These are phyloP conservation scores for Schizopygopsis pylzovi DNA, from an alignment of 2,797 vertebrate genomes.

Conservation along the genomic window DNA sequence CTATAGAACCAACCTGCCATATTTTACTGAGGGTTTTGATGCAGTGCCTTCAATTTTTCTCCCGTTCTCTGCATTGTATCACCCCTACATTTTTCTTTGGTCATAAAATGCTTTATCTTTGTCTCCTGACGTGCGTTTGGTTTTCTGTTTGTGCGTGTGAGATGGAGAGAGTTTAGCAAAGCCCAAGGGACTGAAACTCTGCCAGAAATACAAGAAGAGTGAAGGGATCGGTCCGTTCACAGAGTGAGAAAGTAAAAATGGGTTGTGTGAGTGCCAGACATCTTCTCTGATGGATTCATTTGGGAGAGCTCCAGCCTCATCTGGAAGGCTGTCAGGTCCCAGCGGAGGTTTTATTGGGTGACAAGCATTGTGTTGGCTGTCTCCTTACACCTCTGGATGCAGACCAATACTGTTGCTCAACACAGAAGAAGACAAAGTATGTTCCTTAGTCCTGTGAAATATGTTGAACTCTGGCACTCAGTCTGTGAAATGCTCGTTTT, in stretches of 20 bases:
- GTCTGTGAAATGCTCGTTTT: conserved; percentile 1
- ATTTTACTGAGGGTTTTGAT: not conserved
- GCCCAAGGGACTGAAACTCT: conserved; percentile 24
- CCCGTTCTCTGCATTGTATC: not conserved
- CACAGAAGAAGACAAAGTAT: conserved; percentile 65
- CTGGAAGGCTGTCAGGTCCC: conserved; percentile 52
- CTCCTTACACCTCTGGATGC: conserved; percentile 60
- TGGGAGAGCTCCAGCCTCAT: conserved; percentile 61
- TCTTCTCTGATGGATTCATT: conserved; percentile 42
- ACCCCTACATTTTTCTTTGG: not conserved
- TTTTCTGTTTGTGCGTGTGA: conserved; percentile 28
- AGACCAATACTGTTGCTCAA: conserved; percentile 66
- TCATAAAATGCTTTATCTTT: conserved; percentile 28
- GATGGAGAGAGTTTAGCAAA: conserved; percentile 45
- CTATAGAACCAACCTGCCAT: not conserved
- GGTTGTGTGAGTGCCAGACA: conserved; percentile 21
- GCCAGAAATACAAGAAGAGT: conserved; percentile 29
- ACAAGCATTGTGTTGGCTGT: conserved; percentile 60
- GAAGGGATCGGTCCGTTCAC: conserved; percentile 13
- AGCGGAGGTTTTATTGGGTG: conserved; percentile 60
- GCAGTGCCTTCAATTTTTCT: not conserved
- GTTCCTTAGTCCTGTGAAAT: conserved; percentile 63
- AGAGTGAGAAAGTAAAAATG: conserved; percentile 31
- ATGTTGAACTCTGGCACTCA: conserved; percentile 59
- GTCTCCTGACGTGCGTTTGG: conserved; percentile 25